A percentile compares a stretch with the other conserved stretches of the same genome.
Conservation (phyloP, 2,888 invertebrate genomes). For the Orchestes rusci region DNA sequence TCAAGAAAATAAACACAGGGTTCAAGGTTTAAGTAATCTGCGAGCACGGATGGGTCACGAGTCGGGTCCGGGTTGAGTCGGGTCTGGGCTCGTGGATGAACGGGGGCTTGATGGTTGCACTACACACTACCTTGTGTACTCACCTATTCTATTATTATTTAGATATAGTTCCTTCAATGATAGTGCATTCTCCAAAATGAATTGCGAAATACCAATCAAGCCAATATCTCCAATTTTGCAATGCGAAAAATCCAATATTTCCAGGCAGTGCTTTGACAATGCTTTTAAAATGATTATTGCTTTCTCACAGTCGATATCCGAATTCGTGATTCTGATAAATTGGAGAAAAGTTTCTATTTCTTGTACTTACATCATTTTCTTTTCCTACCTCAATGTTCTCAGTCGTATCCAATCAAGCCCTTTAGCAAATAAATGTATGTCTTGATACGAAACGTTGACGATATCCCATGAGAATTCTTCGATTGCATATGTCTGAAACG, state of each 20-base stretch:
- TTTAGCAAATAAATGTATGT: conserved; percentile 34
- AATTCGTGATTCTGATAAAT: conserved; percentile 35
- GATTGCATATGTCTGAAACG: conserved; percentile 34
- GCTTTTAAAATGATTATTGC: conserved; percentile 33
- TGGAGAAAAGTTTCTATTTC: neutral
- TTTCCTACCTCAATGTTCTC: conserved; percentile 31
- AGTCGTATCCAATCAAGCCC: conserved; percentile 36
- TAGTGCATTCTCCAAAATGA: conserved; percentile 29
- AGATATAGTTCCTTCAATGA: conserved; percentile 32
- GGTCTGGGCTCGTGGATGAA: neutral
- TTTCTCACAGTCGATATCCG: conserved; percentile 37
- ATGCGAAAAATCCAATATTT: conserved; percentile 38
- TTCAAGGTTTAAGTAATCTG: too few relatives aligned
- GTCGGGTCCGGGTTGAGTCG: too few relatives aligned
- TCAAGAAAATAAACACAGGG: too few relatives aligned
- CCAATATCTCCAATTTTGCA: conserved; percentile 38
- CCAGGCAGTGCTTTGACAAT: conserved; percentile 32
- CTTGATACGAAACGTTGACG: conserved; percentile 32
- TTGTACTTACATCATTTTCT: too few relatives aligned
- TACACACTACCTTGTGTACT: too few relatives aligned
- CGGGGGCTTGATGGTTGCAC: too few relatives aligned
- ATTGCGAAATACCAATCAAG: conserved; percentile 34
- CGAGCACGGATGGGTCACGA: too few relatives aligned
- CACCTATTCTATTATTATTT: conserved; percentile 37
- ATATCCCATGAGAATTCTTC: conserved; percentile 38